These are phyloP conservation scores for Trichoplax adhaerens DNA, from an alignment of 37 sponge, comb jelly and placozoan species.

Conservation along the genomic window DNA sequence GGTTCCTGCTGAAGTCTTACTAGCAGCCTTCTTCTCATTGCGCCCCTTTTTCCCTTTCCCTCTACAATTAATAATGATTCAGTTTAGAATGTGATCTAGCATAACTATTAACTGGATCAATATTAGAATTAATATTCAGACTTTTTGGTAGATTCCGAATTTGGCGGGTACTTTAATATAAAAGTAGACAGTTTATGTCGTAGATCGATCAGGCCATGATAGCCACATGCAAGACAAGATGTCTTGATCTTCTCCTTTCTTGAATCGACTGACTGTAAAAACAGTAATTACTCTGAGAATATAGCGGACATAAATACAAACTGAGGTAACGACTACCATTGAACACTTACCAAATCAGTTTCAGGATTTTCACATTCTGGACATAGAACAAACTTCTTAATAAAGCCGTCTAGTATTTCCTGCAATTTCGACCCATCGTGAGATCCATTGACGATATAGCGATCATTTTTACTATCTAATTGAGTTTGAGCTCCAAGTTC, in stretches of 20 bases:
- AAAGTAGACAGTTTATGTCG: constrained; percentile 72
- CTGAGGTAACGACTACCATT: background rate
- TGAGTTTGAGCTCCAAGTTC: constrained; percentile 98
- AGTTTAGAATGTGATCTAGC: background rate
- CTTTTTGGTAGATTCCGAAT: constrained; percentile 11
- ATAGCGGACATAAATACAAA: background rate
- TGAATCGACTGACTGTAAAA: background rate
- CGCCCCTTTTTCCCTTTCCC: constrained; percentile 28
- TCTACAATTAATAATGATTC: background rate
- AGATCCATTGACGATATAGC: constrained; percentile 96
- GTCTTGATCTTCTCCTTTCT: constrained; percentile 51
- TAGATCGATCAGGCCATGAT: constrained; percentile 44
- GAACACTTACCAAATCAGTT: constrained; percentile 63
- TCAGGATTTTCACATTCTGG: constrained; percentile 95
- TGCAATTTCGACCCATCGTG: constrained; percentile 77
- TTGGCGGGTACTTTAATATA: constrained; percentile 84
- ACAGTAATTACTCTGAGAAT: background rate
- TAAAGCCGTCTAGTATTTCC: constrained; percentile 89
- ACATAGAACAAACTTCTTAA: constrained; percentile 94
- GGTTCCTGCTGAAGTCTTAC: constrained; percentile 15
- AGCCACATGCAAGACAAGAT: constrained; percentile 84
- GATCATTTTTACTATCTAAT: constrained; percentile 70
- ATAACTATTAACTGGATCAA: background rate
- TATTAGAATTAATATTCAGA: background rate
- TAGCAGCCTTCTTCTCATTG: constrained; percentile 20